Conservation (phyloP, 2,797 vertebrate genomes). For the Clarias fuscus region DNA sequence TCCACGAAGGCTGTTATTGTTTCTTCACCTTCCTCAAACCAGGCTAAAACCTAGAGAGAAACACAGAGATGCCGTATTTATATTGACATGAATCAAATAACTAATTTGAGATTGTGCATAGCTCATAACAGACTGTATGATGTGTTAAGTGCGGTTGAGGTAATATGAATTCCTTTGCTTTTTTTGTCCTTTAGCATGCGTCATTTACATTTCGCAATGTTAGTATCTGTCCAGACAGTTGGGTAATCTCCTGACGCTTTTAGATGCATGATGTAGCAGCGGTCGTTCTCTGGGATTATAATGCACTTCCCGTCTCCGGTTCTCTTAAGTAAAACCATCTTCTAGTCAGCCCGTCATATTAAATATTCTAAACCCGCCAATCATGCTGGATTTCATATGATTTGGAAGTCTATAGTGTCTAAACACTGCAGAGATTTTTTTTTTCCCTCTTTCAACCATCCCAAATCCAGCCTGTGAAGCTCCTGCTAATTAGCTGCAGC, state of each 20-base stretch:
- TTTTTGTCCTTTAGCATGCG: background rate
- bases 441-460: background rate
- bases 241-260: background rate
- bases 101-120: background rate
- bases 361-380: background rate
- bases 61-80: background rate
- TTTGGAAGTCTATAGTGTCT: background rate
- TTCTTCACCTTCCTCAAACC: slow-evolving; percentile 99
- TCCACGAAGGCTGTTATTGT: slow-evolving; percentile 98
- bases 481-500: slow-evolving; percentile 6
- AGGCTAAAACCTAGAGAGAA: slow-evolving; percentile 88
- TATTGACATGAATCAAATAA: background rate
- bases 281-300: background rate
- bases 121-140: background rate
- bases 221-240: background rate
- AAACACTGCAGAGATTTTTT: slow-evolving; percentile 5
- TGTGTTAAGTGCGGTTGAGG: background rate
- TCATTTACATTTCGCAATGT: background rate
- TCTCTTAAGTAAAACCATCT: background rate
- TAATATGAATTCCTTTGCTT: background rate
- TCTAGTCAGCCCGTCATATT: background rate
- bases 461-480: slow-evolving; percentile 6
- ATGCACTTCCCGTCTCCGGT: background rate
- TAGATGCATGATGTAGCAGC: background rate
- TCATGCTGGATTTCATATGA: background rate